Percentiles rank a stretch among this genome's conserved stretches.
Conservation (phyloP, 2,113 vertebrate genomes). For the Callithrix jacchus region DNA sequence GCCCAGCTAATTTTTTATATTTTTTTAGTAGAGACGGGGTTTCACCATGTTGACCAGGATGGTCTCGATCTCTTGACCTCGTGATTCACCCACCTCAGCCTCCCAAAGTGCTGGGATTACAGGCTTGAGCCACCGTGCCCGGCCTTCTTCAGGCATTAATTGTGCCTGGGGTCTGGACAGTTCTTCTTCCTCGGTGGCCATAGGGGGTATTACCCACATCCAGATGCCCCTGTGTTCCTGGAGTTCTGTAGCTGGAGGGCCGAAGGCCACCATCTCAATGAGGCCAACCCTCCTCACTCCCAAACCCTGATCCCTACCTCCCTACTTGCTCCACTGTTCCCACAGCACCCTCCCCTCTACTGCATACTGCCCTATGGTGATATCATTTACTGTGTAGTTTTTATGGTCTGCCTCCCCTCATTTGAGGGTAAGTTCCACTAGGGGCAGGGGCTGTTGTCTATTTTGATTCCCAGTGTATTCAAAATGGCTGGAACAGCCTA, state of each 20-base stretch:
- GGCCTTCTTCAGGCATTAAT: no score
- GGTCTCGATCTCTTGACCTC: no score
- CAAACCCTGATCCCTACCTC: not conserved
- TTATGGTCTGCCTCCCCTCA: not conserved
- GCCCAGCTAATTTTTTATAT: no score
- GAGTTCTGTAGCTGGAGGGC: not conserved
- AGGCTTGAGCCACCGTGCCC: no score
- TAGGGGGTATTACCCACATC: no score
- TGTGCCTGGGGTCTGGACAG: no score
- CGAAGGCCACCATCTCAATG: not conserved
- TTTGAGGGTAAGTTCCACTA: not conserved
- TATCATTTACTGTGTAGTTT: not conserved
- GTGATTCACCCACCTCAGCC: no score
- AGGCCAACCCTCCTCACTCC: not conserved
- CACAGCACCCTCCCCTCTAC: not conserved
- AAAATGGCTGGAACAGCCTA: not conserved
- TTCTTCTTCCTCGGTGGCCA: no score
- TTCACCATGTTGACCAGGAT: no score
- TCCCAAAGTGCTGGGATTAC: no score
- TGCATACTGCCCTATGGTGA: not conserved
- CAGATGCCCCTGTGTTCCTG: not conserved
- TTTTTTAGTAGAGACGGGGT: no score
- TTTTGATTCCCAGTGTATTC: not conserved
- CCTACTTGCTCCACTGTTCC: not conserved
- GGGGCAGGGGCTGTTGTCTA: not conserved